Percentiles rank a stretch among this genome's conserved stretches.
Evolutionary conservation across 1,140 invertebrate species (phyloP).

Genomic region (Bombus haemorrhoidalis): DNA sequence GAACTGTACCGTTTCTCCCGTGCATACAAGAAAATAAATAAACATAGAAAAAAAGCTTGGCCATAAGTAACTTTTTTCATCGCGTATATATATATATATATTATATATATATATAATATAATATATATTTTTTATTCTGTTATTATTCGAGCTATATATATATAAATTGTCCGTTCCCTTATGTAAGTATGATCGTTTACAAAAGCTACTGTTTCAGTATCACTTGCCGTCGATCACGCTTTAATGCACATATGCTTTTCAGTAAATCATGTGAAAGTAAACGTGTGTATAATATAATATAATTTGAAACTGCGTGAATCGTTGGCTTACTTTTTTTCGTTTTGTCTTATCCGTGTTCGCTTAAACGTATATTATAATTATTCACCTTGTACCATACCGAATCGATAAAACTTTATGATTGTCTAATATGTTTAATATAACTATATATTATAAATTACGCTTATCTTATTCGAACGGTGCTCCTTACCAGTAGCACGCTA

Average conservation of each 20-base stretch:
- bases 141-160: background rate
- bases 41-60: constrained; percentile 47
- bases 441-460: constrained; percentile 43
- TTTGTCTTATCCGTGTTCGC: constrained; percentile 14
- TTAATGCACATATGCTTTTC: constrained; percentile 33
- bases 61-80: constrained; percentile 32
- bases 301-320: constrained; percentile 27
- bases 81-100: background rate
- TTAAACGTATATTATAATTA: constrained; percentile 29
- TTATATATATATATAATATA: background rate
- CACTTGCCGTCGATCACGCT: constrained; percentile 35
- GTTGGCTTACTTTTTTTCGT: background rate
- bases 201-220: constrained; percentile 64
- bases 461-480: constrained; percentile 28
- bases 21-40: constrained; percentile 61
- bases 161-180: constrained; percentile 47
- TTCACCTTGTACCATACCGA: constrained; percentile 57
- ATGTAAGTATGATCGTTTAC: constrained; percentile 47
- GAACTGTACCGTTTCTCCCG: constrained; percentile 46
- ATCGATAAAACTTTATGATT: constrained; percentile 62
- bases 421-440: constrained; percentile 60
- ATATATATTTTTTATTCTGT: background rate
- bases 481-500: constrained; percentile 21
- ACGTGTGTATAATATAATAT: constrained; percentile 4
- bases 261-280: constrained; percentile 37